phyloP scores from a whole-genome alignment of 2,888 invertebrate species.

The Magallana nippona region DNA sequence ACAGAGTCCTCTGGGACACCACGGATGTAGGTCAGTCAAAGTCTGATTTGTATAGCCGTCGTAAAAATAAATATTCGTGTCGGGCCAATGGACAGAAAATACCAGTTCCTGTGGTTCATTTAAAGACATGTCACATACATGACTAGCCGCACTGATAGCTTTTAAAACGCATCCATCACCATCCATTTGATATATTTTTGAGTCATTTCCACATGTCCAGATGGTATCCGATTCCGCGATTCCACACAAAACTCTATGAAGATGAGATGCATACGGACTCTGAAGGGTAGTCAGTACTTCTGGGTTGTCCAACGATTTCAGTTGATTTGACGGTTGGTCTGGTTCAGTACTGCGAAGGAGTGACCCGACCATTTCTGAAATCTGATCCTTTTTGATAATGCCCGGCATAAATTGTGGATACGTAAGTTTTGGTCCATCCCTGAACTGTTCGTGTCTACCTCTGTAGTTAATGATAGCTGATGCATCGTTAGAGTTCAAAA shows the following conservation, averaged over 20 bases:
- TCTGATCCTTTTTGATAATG: conserved; percentile 5
- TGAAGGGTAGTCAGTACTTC: background rate
- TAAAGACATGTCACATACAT: background rate
- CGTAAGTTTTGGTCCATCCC: background rate
- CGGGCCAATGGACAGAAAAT: background rate
- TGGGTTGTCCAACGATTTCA: background rate
- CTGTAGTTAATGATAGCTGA: background rate
- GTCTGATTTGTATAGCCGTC: too few species aligned
- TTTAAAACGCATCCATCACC: background rate
- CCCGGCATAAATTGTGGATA: background rate
- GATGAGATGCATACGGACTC: background rate
- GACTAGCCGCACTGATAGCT: background rate
- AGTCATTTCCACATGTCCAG: background rate
- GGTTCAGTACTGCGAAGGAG: background rate
- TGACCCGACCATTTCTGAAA: background rate
- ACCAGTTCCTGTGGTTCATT: background rate
- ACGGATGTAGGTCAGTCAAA: too few species aligned
- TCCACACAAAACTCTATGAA: background rate
- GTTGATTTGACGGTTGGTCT: background rate
- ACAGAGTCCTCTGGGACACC: too few species aligned
- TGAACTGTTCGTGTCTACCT: background rate
- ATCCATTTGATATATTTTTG: background rate
- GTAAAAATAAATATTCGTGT: too few species aligned
- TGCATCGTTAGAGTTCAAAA: background rate
- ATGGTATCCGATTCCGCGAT: background rate